Base-by-base conservation (phyloP, 2,888 invertebrate species). In the Embidobia sp. region DNA sequence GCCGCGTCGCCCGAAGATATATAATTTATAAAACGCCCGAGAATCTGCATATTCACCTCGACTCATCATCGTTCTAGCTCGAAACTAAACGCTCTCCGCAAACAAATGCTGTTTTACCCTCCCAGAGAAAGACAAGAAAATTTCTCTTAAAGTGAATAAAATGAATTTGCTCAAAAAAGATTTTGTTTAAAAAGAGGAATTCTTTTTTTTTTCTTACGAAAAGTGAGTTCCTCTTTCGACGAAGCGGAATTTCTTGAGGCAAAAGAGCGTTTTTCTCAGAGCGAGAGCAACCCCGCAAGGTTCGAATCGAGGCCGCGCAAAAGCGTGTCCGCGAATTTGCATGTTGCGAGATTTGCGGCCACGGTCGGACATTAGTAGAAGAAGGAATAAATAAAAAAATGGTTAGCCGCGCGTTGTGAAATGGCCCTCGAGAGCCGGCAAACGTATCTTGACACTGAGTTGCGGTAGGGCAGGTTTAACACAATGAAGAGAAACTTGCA, bases 281-380 rank as follows among this genome's bases (percentile, higher is more conserved):
- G n/a, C n/a, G n/a, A n/a, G n/a, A n/a, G n/a, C n/a, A n/a, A n/a
- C 69, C 69, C 46, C 42, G 10, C 13, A 40, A 55, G 42, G 63
- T 48, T 22, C 6, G 22, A 3, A 48, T 48, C 48, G 63, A 72
- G 72, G 72, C 13, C 72, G 33, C 10, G 61, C 46, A 53, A 63
- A 53, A 72, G 46, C 18, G 31, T 48, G n/a, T 15, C 37, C 37
- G 46, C 46, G 37, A 61, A 61, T 53, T 61, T 53, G 37, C 61
- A 70, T 61, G 49, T 69, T 37, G 53, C 51, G 35, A 57, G 55
- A 57, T 70, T 70, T 70, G 46, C 61, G 70, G 46, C 44, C 61
- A 70, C 10, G 61, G 70, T 16, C 61, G 61, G 53, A 61, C 44
- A 61, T 61, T 70, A 61, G 61, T 35, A 70, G 53, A 42, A 61